A percentile compares a stretch with the other conserved stretches of the same genome.
These are phyloP conservation scores for Saxicola maurus DNA, from an alignment of 2,797 vertebrate genomes.

Conservation along the genomic window DNA sequence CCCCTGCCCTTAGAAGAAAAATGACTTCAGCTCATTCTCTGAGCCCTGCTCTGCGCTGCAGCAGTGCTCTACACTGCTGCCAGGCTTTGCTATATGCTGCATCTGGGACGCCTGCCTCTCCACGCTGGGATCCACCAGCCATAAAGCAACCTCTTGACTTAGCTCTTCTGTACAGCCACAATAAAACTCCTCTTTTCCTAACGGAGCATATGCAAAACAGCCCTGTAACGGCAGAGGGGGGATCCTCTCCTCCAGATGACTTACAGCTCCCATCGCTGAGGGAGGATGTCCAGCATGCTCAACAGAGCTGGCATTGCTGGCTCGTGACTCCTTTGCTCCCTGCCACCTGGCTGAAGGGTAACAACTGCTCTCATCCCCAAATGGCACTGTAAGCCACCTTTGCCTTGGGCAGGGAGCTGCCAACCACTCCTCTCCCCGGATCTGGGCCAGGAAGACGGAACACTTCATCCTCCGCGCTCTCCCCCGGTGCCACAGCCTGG, in stretches of 20 bases:
- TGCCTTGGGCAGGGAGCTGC: background rate
- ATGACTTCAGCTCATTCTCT: slow-evolving; percentile 50
- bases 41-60: background rate
- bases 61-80: background rate
- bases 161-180: slow-evolving; percentile 34
- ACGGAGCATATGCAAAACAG: slow-evolving; percentile 51
- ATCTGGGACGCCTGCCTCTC: slow-evolving; percentile 38
- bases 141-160: slow-evolving; percentile 62
- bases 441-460: slow-evolving; percentile 41
- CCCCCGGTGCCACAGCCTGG: slow-evolving; percentile 50
- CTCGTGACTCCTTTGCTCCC: background rate
- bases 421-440: background rate
- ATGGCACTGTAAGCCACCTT: background rate
- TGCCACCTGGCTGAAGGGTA: background rate
- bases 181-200: slow-evolving; percentile 44
- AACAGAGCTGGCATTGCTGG: background rate
- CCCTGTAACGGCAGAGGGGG: background rate
- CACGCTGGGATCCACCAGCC: background rate
- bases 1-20: slow-evolving; percentile 63
- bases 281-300: background rate
- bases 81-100: slow-evolving; percentile 6
- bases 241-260: slow-evolving; percentile 41
- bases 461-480: slow-evolving; percentile 36
- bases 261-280: background rate
- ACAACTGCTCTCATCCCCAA: background rate